Evolutionary conservation across 2,113 vertebrate genomes (phyloP).

Genomic region (Cyprinodon brontotheroides): DNA sequence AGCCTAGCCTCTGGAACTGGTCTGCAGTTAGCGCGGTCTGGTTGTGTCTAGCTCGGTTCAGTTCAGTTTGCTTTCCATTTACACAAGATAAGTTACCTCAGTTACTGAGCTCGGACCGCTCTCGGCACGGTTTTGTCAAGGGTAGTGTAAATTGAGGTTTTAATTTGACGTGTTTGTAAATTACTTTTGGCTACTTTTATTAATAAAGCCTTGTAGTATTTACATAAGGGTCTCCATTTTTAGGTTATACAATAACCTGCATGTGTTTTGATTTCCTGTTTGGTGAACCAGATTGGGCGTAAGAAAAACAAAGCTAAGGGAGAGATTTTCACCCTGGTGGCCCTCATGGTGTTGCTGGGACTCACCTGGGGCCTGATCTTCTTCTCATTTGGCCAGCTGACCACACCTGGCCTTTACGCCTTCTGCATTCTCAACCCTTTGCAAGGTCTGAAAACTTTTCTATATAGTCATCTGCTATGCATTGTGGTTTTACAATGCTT

Average conservation of each 20-base stretch:
- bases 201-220: no score
- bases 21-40: no score
- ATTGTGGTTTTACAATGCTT: background rate
- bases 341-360: conserved; percentile 60
- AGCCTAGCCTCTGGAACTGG: no score
- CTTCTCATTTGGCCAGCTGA: conserved; percentile 52
- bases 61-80: no score
- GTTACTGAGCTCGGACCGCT: no score
- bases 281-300: conserved; percentile 16
- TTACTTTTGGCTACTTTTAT: background rate
- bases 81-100: no score
- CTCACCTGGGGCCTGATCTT: conserved; percentile 63
- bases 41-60: no score
- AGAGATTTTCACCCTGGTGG: conserved; percentile 47
- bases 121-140: no score
- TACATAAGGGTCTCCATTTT: background rate
- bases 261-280: background rate
- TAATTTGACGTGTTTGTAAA: background rate
- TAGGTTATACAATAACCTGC: background rate
- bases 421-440: conserved; percentile 69
- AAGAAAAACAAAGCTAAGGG: conserved; percentile 1
- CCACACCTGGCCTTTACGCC: conserved; percentile 46
- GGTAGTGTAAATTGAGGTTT: no score
- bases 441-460: conserved; percentile 48
- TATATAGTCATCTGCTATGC: background rate